phyloP scores from a whole-genome alignment of 2,113 vertebrate genomes.

The Gymnocephalus cernua region DNA sequence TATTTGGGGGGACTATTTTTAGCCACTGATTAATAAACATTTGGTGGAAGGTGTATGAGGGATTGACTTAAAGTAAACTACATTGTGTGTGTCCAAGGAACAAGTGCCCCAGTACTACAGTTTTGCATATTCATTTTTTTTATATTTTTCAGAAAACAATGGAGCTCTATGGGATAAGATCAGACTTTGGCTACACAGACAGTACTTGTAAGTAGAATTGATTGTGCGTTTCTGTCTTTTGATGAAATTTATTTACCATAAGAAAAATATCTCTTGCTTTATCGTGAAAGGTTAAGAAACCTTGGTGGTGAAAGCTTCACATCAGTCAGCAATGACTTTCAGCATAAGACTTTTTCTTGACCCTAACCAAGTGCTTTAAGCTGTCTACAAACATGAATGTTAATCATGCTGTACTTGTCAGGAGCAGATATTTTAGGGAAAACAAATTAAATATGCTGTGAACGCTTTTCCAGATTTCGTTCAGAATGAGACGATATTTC shows the following conservation, averaged over 20 bases:
- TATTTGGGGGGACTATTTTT: background rate
- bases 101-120: background rate
- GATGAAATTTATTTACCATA: background rate
- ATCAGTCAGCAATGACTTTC: too few relatives aligned
- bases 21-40: too few relatives aligned
- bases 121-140: background rate
- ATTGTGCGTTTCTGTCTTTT: background rate
- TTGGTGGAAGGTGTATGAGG: background rate
- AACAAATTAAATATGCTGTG: background rate
- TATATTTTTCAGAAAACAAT: background rate
- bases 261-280: background rate
- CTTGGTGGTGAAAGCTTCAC: background rate
- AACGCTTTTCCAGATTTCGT: background rate
- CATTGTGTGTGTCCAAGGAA: background rate
- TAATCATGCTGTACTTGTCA: background rate
- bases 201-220: background rate
- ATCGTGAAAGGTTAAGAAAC: background rate
- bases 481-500: background rate
- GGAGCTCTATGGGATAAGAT: background rate
- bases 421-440: background rate
- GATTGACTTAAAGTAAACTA: background rate
- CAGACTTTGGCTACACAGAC: background rate
- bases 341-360: background rate
- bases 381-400: constrained; percentile 5
- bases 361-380: background rate